These are phyloP conservation scores for Euura lappo DNA, from an alignment of 1,140 invertebrate species.

Conservation along the genomic window DNA sequence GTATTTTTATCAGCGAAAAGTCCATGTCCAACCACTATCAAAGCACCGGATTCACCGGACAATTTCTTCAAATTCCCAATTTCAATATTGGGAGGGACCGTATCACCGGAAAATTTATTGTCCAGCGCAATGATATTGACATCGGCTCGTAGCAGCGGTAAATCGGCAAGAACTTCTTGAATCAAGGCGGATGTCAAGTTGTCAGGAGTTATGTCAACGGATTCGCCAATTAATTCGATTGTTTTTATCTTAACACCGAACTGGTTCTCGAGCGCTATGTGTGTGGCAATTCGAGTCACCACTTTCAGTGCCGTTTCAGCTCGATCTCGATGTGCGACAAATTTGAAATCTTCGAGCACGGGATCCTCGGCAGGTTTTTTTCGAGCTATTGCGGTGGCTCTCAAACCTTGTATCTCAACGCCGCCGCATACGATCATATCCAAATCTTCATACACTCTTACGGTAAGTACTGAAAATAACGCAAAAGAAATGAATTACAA, in stretches of 20 bases:
- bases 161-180: conserved; percentile 61
- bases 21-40: conserved; percentile 40
- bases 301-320: conserved; percentile 39
- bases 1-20: neutral
- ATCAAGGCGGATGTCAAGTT: conserved; percentile 58
- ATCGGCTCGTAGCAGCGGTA: conserved; percentile 63
- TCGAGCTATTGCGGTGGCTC: conserved; percentile 79
- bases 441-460: conserved; percentile 32
- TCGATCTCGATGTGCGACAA: conserved; percentile 69
- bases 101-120: conserved; percentile 39
- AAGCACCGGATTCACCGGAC: conserved; percentile 62
- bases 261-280: conserved; percentile 79
- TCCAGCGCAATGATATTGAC: conserved; percentile 56
- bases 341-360: conserved; percentile 74
- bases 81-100: conserved; percentile 58
- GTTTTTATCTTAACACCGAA: conserved; percentile 70
- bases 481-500: too few species aligned
- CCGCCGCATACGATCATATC: conserved; percentile 64
- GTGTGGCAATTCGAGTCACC: conserved; percentile 63
- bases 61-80: conserved; percentile 56
- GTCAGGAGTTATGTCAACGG: conserved; percentile 25
- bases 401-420: conserved; percentile 79
- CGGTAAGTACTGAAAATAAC: neutral
- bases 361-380: conserved; percentile 66
- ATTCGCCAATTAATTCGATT: conserved; percentile 68